These are phyloP conservation scores for Dasyurus viverrinus DNA, from an alignment of 2,113 vertebrate species.

Conservation along the genomic window DNA sequence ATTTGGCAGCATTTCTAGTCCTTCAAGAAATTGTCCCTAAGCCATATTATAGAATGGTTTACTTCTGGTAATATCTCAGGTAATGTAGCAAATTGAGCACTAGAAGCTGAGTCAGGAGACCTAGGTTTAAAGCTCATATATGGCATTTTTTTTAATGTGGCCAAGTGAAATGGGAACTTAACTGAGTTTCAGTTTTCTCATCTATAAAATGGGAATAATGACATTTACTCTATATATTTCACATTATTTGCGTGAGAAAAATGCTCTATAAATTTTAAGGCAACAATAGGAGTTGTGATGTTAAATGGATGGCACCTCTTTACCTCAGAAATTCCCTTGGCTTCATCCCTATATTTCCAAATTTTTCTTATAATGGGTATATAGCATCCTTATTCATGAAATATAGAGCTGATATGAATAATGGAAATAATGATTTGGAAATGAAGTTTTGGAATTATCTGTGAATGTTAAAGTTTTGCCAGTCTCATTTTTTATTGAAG, in stretches of 20 bases:
- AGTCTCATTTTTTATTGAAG: slow-evolving; percentile 3
- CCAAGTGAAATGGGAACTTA: not conserved
- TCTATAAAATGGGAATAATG: not conserved
- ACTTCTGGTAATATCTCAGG: not conserved
- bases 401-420: not conserved
- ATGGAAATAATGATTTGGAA: not conserved
- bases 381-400: not conserved
- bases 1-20: not conserved
- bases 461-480: slow-evolving; percentile 7
- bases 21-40: not conserved
- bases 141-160: not conserved
- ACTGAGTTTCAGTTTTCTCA: not conserved
- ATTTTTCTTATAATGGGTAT: not conserved
- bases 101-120: not conserved
- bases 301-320: not conserved
- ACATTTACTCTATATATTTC: not conserved
- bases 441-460: not conserved
- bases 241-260: not conserved
- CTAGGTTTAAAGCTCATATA: not conserved
- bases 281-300: not conserved
- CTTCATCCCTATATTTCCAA: not conserved
- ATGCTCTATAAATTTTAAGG: not conserved
- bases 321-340: not conserved
- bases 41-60: not conserved
- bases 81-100: not conserved